Conservation (phyloP, 2,113 vertebrate genomes). For the Hippolais icterina region DNA sequence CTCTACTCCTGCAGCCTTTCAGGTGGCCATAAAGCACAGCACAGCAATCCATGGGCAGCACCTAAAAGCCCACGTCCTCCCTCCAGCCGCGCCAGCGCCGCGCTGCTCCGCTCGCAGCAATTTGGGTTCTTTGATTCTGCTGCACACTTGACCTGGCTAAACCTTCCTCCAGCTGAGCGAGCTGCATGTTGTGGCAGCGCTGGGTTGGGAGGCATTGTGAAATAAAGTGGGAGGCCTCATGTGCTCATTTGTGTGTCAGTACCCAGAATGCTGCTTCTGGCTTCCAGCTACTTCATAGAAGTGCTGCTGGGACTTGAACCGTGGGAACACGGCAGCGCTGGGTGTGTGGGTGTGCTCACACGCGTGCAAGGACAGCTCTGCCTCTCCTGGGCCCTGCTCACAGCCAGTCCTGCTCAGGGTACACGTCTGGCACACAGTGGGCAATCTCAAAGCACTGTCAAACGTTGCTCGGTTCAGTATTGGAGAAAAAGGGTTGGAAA, state of each 20-base stretch:
- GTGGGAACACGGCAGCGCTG: constrained; percentile 36
- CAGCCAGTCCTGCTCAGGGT: not conserved
- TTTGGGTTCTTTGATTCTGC: constrained; percentile 42
- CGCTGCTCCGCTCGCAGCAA: not conserved
- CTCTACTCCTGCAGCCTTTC: not conserved
- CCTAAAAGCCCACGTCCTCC: not conserved
- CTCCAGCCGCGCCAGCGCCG: not conserved
- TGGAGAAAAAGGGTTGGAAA: not conserved
- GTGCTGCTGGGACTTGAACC: constrained; percentile 48
- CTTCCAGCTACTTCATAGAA: constrained; percentile 57
- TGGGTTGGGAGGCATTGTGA: constrained; percentile 46
- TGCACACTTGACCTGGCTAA: constrained; percentile 64
- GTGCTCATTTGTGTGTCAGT: constrained; percentile 57
- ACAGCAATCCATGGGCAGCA: not conserved
- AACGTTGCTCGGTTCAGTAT: rapidly evolving
- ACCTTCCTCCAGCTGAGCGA: constrained; percentile 49
- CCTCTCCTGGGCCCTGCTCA: not conserved
- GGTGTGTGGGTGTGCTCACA: constrained; percentile 30
- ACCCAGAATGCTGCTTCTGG: constrained; percentile 45
- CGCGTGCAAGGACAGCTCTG: not conserved
- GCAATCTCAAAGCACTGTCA: not conserved
- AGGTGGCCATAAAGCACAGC: not conserved
- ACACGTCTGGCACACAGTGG: not conserved
- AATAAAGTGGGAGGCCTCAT: constrained; percentile 47
- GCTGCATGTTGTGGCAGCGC: constrained; percentile 50